phyloP scores from a whole-genome alignment of 2,113 vertebrate genomes.

The Meles meles region DNA sequence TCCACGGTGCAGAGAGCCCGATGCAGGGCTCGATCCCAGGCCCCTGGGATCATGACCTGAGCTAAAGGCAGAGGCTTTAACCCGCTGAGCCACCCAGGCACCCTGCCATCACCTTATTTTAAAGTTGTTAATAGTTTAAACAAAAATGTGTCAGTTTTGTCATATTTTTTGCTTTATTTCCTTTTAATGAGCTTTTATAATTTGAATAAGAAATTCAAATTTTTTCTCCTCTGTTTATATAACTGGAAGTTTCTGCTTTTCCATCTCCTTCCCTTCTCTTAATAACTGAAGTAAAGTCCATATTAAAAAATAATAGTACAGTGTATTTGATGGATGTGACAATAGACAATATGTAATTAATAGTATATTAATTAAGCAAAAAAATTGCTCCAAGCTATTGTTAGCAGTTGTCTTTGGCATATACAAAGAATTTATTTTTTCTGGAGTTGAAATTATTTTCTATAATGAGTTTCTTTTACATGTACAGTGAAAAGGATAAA shows the following conservation, averaged over 20 bases:
- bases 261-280: neutral
- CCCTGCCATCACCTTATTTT: neutral
- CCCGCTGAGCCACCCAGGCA: too few relatives aligned
- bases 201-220: slow-evolving; percentile 21
- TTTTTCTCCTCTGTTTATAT: neutral
- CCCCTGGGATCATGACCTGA: too few relatives aligned
- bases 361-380: neutral
- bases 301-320: neutral
- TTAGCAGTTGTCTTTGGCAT: neutral
- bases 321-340: neutral
- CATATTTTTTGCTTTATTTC: neutral
- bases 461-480: neutral
- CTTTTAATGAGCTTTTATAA: neutral
- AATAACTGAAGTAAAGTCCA: neutral
- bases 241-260: neutral
- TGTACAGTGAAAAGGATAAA: neutral
- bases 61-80: too few relatives aligned
- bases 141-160: neutral
- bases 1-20: too few relatives aligned
- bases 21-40: too few relatives aligned
- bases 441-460: slow-evolving; percentile 21
- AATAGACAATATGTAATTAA: neutral
- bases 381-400: neutral
- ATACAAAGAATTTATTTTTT: neutral
- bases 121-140: neutral